Base-by-base conservation (phyloP, 2,888 invertebrate genomes). In the Blera fallax region DNA sequence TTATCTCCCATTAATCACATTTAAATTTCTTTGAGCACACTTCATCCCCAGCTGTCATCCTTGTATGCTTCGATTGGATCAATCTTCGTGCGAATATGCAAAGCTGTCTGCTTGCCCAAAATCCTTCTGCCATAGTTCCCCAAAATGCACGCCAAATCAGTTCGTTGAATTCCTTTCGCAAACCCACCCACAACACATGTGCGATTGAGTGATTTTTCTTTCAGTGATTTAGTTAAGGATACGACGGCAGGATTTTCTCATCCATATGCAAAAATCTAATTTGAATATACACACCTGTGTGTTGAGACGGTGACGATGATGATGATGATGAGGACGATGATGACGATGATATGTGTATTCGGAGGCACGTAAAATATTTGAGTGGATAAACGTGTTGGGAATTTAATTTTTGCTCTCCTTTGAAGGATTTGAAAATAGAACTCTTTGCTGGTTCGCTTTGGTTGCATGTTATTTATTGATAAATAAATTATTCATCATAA, bases 321-420 rank as follows among this genome's bases (percentile, higher is more conserved):
- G 45, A 10, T 10, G 48, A 29, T 21, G 70, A 45, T 14, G 43
- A 1, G 11, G 45, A 37, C 29, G 70, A 50, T 24, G 69, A 64
- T 43, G 62, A 64, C 56, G 45, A 48, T 79, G 82, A 78, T 65
- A 65, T 83, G 78, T 78, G 78, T 73, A 62, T 72, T 73, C 69
- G 74, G 40, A 65, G 45, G 84, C 84, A 84, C 84, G 84, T 84
- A 84, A 84, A 84, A 84, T 84, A 84, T 84, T 84, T 80, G 84
- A 84, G 84, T 84, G 84, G 70, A 52, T 84, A 84, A 80, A 84
- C 84, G 84, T 84, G 84, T 80, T 70, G 64, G 50, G 84, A 84
- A 84, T 84, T 76, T 84, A 76, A 84, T 80, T 80, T 80, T 18
- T 34, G 18, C 43, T 52, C 58, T 37, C 48, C 58, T 60, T 72